Base-by-base conservation (phyloP, 2,888 invertebrate species). In the Aelia acuminata region DNA sequence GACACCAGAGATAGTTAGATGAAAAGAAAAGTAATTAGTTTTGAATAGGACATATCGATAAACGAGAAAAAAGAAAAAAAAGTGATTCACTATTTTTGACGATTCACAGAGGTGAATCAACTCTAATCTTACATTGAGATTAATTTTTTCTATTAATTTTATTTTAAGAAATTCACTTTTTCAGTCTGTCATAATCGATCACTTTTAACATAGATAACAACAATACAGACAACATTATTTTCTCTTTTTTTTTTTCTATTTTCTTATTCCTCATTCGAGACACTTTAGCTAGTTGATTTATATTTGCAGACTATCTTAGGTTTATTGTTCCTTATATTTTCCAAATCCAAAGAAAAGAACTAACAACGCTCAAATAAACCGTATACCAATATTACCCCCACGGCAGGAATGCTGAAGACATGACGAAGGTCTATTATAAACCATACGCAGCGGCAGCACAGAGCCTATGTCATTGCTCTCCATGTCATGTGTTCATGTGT, bases 351-450 rank as follows among this genome's bases (percentile, higher is more conserved):
- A n/a, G n/a, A n/a, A n/a, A 57, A 63, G 31, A 13, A 63, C 26
- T 57, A n/a, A 57, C 31, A 31, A 20, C 63, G 31, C 13, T 13
- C 0, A 5, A 18, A n/a, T n/a, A n/a, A 15, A 1, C 35, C 26
- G 20, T 20, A 18, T 35, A 1, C 20, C 18, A 10, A 70, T 35
- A 70, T 70, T 70, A 35, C 18, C 18, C 5, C 31, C 15, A 70
- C 4, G 63, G 18, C 20, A 15, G 63, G 35, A 47, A 80, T 80
- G 43, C 80, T 43, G 18, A 39, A 22, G 43, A 75, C 4, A 47
- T 80, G 80, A 80, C 80, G 22, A 80, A 80, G 22, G n/a, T 11
- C 80, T 80, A 80, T 80, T 80, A 43, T 43, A 80, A 75, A 75
- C 35, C 35, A 75, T 75, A 75, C 15, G 75, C 75, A 7, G 26